Base-by-base conservation (phyloP, 2,113 vertebrate genomes). In the Mohoua ochrocephala region DNA sequence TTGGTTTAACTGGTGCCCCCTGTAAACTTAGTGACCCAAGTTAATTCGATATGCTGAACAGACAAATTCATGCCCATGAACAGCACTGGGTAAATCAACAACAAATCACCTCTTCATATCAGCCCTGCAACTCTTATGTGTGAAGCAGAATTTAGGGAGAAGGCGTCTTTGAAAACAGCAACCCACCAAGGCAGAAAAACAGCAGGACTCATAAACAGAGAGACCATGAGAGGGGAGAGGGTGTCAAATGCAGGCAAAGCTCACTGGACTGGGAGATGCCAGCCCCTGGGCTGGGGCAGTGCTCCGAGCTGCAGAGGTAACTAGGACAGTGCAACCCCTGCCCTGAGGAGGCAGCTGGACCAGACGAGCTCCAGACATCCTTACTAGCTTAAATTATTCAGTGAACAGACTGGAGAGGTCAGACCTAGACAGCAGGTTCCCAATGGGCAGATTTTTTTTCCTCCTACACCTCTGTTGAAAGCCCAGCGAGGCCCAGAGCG, bases 21-120 rank as follows among this genome's bases (percentile, higher is more conserved):
- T 74, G 24, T 54, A 95, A 95, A 91, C 56, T 63, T 68, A 78
- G 64, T 70, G 76, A 89, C 73, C 76, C 84, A 81, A 63, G 47
- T 42, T 75, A 87, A 89, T 76, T 50, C 63, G 73, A 0, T 19
- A 42, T 50, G 27, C 39, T 70, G 60, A 91, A 65, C 7, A 50
- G 54, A 75, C 77, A 80, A 77, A 88, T 4, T 42, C 33, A n/a
- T 6, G 21, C 68, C 42, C 7, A 6, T 13, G 23, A 76, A 84
- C 1, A 2, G 76, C 68, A 68, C 14, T 12, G 4, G 19, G 35
- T 65, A 92, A 87, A 91, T 73, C 70, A 50, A 74, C 6, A 77
- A 54, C 45, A 92, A 88, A 79, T 37, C 4, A 2, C 41, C 49
- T 78, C n/a, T 89, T 52, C 35, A 10, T 24, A 52, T 12, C 74